These are phyloP conservation scores for Esox niger DNA, from an alignment of 2,113 vertebrate genomes.

Conservation along the genomic window DNA sequence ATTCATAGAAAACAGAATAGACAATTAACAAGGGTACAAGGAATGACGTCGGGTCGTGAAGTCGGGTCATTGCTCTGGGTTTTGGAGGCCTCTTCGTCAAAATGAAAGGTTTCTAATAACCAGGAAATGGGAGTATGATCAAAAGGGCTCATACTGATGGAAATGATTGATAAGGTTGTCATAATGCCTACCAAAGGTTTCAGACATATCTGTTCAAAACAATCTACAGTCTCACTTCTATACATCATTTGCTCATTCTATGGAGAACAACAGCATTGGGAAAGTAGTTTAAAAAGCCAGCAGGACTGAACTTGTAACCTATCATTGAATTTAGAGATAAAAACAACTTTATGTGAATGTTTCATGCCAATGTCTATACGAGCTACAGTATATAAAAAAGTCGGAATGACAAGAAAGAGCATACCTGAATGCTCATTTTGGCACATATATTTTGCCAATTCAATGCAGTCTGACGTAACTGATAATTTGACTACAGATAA, in stretches of 20 bases:
- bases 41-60: constrained; percentile 4
- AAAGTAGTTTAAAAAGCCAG: not conserved
- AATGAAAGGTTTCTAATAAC: constrained; percentile 64
- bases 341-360: not conserved
- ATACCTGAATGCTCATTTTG: too few species aligned
- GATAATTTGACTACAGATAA: too few species aligned
- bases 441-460: too few species aligned
- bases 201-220: constrained; percentile 43
- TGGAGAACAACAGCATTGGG: constrained; percentile 11
- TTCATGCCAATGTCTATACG: not conserved
- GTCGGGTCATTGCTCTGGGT: constrained; percentile 13
- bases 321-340: not conserved
- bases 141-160: constrained; percentile 1
- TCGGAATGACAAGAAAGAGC: not conserved
- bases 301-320: not conserved
- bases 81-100: constrained; percentile 57
- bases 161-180: constrained; percentile 63
- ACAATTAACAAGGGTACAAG: constrained; percentile 1
- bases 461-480: too few species aligned
- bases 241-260: constrained; percentile 24
- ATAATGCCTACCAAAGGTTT: constrained; percentile 48
- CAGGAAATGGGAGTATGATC: constrained; percentile 28
- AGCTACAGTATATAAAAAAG: too few species aligned
- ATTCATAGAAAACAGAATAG: constrained; percentile 4
- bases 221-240: constrained; percentile 27